These are phyloP conservation scores for Papilio demoleus DNA, from an alignment of 2,888 invertebrate genomes.

Conservation along the genomic window DNA sequence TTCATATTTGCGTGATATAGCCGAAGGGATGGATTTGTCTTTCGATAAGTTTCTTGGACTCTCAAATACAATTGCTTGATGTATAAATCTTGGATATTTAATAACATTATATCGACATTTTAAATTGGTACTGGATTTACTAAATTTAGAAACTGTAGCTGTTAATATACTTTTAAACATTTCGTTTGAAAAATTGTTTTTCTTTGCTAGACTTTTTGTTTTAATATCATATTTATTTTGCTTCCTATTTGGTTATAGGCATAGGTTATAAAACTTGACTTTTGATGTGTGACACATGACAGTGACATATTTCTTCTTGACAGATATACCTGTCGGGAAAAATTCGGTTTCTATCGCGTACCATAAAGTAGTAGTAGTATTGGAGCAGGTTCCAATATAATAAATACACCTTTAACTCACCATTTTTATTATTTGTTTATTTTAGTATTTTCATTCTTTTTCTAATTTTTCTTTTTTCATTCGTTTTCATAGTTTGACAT, in stretches of 20 bases:
- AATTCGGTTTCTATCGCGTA: too few relatives aligned
- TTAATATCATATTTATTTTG: not conserved
- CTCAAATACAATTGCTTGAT: constrained; percentile 12
- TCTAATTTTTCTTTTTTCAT: too few relatives aligned
- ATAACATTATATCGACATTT: constrained; percentile 9
- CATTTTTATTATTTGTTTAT: too few relatives aligned
- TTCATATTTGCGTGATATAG: constrained; percentile 85
- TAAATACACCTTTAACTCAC: too few relatives aligned
- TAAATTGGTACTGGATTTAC: constrained; percentile 15
- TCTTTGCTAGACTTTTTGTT: not conserved
- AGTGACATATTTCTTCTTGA: not conserved
- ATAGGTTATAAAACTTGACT: not conserved
- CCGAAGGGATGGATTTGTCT: constrained; percentile 58
- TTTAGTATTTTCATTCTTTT: too few relatives aligned
- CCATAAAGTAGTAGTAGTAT: too few relatives aligned
- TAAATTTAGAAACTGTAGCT: not conserved
- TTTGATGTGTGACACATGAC: not conserved
- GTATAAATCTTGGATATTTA: constrained; percentile 17
- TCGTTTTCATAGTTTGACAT: too few relatives aligned
- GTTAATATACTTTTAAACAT: constrained; percentile 33
- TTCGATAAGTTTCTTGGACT: constrained; percentile 52
- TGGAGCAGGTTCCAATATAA: too few relatives aligned
- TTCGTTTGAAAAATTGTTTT: not conserved
- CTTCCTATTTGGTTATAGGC: too few relatives aligned
- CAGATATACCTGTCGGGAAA: too few relatives aligned